These are phyloP conservation scores for Oedothorax gibbosus DNA, from an alignment of 1,140 invertebrate species.

Conservation along the genomic window DNA sequence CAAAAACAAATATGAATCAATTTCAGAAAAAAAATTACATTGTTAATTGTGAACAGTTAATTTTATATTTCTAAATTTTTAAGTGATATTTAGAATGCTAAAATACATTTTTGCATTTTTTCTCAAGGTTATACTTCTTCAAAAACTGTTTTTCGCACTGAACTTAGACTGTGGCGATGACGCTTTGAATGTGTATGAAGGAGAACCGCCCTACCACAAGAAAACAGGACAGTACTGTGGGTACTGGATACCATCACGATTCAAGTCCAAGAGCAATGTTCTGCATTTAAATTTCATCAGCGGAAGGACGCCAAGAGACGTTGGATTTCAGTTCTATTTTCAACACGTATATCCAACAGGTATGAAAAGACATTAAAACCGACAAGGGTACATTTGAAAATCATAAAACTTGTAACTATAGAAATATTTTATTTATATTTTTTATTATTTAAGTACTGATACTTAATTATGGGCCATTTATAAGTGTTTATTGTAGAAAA, in stretches of 20 bases:
- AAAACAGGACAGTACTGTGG: conserved; percentile 42
- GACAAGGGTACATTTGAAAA: too few relatives aligned
- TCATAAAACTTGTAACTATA: too few relatives aligned
- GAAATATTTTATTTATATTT: too few relatives aligned
- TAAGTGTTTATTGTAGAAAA: too few relatives aligned
- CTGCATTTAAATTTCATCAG: conserved; percentile 51
- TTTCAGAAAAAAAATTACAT: too few relatives aligned
- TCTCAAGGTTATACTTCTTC: conserved; percentile 32
- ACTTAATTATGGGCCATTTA: too few relatives aligned
- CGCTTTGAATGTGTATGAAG: conserved; percentile 26
- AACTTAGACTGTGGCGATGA: conserved; percentile 21
- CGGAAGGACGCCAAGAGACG: conserved; percentile 21
- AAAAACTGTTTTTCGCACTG: conserved; percentile 41
- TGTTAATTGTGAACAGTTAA: too few relatives aligned
- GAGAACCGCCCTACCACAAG: conserved; percentile 39
- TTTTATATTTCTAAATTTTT: too few relatives aligned
- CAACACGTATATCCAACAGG: conserved; percentile 36
- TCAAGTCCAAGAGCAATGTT: conserved; percentile 29
- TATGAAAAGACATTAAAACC: neutral
- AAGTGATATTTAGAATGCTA: too few relatives aligned
- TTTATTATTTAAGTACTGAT: too few relatives aligned
- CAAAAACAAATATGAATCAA: too few relatives aligned
- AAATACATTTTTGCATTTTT: neutral
- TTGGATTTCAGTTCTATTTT: conserved; percentile 55
- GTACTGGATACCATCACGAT: conserved; percentile 24